Conservation (phyloP, 2,797 vertebrate species). For the Peromyscus melanophrys region DNA sequence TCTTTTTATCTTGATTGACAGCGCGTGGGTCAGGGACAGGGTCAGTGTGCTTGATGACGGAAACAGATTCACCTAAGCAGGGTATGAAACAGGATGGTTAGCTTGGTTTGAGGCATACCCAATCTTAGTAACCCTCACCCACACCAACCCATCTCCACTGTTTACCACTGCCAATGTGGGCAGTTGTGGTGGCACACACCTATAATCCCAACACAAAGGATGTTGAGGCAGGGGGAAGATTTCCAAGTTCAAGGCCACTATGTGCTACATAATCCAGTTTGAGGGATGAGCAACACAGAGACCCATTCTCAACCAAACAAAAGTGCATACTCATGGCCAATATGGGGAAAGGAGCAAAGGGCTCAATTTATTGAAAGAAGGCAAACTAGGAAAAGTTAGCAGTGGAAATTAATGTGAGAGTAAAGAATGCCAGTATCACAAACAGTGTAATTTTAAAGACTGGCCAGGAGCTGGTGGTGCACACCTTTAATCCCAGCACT, state of each 20-base stretch:
- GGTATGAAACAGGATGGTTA: slow-evolving; percentile 1
- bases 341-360: background rate
- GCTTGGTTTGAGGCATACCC: background rate
- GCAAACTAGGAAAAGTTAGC: slow-evolving; percentile 1
- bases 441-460: background rate
- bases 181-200: background rate
- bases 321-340: background rate
- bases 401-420: slow-evolving; percentile 14
- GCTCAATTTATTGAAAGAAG: background rate
- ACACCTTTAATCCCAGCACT: too few species aligned
- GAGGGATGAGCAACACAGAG: too few species aligned
- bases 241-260: background rate
- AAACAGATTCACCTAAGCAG: slow-evolving; percentile 96
- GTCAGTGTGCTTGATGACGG: slow-evolving; percentile 99
- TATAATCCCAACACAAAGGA: background rate
- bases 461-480: too few species aligned
- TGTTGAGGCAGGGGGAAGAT: too few species aligned
- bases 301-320: background rate
- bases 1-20: slow-evolving; percentile 99
- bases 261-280: background rate
- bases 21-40: slow-evolving; percentile 98
- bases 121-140: background rate
- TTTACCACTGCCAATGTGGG: background rate
- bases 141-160: background rate
- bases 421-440: background rate